Evolutionary conservation across 30 jellyfish, hydroid and myxozoan species (phyloP), one percentile per base, ranked within the genome.

Genomic region (Hydra vulgaris): DNA sequence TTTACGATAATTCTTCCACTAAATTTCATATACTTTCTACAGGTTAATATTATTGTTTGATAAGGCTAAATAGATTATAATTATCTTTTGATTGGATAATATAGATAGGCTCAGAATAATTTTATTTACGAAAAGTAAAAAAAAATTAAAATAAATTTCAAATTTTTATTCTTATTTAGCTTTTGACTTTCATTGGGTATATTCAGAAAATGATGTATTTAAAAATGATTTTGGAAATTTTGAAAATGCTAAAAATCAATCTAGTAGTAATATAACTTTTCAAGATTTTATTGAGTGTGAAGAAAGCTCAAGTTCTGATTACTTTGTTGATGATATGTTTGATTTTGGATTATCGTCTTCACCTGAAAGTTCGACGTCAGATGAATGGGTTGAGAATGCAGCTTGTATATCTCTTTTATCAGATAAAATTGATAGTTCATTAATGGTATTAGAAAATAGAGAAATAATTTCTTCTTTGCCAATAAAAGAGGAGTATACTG

Each of bases 311-410:
- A 23, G 20, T 71, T 17, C 27, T 0, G 25, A 17, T 25, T 75
- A 54, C 66, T 75, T 71, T 25, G 40, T 75, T 25, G 83, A 75
- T 75, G 71, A 26, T 53, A 25, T 75, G 5, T 53, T 75, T 27
- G 83, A 75, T 75, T 66, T 26, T 20, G 67, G 56, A 23, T 15
- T 53, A 54, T 1, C 56, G 24, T 17, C 61, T 19, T 23, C 83
- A 25, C 70, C 83, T 25, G 70, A 7, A 20, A 17, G 83, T 24
- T 25, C 26, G 0, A 75, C 53, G 7, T 23, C 19, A 66, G 40
- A 22, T 15, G 40, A 22, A n/a, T 66, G 56, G 24, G 23, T 75
- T 22, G 56, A 25, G 74, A 70, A 75, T 25, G 18, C 83, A 15
- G 17, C 83, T 25, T 23, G 20, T 1, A 23, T 22, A 1, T 26